Evolutionary conservation across 2,797 vertebrate genomes (phyloP), one percentile per base, ranked within the genome.

Genomic region (Pelobates cultripes): DNA sequence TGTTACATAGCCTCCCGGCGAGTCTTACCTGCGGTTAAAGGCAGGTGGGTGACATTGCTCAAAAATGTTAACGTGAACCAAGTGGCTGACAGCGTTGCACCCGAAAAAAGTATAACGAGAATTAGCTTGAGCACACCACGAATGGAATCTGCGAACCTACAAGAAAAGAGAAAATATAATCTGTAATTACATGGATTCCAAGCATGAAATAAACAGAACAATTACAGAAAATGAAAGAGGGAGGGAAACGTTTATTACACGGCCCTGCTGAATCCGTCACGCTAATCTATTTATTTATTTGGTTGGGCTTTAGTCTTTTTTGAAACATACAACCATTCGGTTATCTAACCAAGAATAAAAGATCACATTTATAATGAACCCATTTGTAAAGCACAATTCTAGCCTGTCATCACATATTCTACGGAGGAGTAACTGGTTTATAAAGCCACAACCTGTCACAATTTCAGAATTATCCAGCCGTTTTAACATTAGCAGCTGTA

Each of bases 61-160:
- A 99, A 87, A 88, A 97, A 99, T 83, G 96, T 99, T 86, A 99
- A 94, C 10, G 98, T 98, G 86, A 98, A 99, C 98, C 98, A 99
- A 0, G 96, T 97, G 64, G 98, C 95, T 44, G 97, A 91, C 44
- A 99, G 90, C 0, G 97, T 97, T 70, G 98, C 96, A 81, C 97
- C 98, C 6, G 97, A 97, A 85, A 99, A 92, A 91, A 99, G 95
- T 87, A 99, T 94, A 85, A 99, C 95, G 82, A 99, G 92, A 86
- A 99, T 99, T 78, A 97, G 94, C 89, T 99, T 99, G 91, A 99
- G 92, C 95, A 98, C 97, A 57, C 97, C 98, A 1, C 97, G 95
- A 87, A 99, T 97, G 80, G 95, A 99, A 92, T 99, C 98, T 77
- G 98, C 97, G 94, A 99, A 99, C 88, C 98, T 99, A 88, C 57